Evolutionary conservation across 2,797 vertebrate species (phyloP).

Genomic region (Cynodonichthys magdalenae): DNA sequence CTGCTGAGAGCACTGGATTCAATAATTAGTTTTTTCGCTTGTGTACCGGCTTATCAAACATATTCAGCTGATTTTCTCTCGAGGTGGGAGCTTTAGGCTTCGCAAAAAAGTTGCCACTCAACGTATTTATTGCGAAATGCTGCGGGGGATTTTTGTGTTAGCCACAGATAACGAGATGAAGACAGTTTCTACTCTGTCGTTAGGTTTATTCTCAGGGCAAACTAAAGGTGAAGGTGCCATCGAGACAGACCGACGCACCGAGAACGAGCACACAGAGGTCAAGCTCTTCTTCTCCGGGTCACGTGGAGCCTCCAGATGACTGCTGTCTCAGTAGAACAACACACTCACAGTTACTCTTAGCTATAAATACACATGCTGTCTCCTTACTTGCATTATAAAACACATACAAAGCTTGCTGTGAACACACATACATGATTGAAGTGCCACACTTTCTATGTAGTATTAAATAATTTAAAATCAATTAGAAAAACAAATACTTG

Average conservation of each 20-base stretch:
- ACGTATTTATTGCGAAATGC: constrained; percentile 22
- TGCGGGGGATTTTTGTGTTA: constrained; percentile 4
- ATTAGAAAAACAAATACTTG: neutral
- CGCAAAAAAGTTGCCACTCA: constrained; percentile 13
- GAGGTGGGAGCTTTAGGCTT: constrained; percentile 23
- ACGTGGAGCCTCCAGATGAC: constrained; percentile 63
- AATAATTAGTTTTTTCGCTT: constrained; percentile 11
- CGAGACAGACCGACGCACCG: constrained; percentile 28
- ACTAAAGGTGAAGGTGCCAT: constrained; percentile 20
- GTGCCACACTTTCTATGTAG: constrained; percentile 18
- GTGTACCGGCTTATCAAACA: constrained; percentile 11
- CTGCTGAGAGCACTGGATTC: constrained; percentile 1
- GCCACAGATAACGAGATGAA: neutral
- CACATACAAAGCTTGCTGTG: constrained; percentile 21
- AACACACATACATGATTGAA: constrained; percentile 12
- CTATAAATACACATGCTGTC: constrained; percentile 64
- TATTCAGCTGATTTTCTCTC: constrained; percentile 20
- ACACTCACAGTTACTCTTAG: constrained; percentile 20
- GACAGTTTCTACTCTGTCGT: neutral
- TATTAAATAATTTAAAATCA: constrained; percentile 7
- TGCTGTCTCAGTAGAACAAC: constrained; percentile 37
- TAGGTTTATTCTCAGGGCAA: neutral
- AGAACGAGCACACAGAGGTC: constrained; percentile 53
- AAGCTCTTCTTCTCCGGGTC: constrained; percentile 46
- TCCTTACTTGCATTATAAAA: constrained; percentile 63